Percentiles rank a stretch among this genome's conserved stretches.
phyloP scores from a whole-genome alignment of 2,888 invertebrate genomes.

The Dicyrtomina minuta region DNA sequence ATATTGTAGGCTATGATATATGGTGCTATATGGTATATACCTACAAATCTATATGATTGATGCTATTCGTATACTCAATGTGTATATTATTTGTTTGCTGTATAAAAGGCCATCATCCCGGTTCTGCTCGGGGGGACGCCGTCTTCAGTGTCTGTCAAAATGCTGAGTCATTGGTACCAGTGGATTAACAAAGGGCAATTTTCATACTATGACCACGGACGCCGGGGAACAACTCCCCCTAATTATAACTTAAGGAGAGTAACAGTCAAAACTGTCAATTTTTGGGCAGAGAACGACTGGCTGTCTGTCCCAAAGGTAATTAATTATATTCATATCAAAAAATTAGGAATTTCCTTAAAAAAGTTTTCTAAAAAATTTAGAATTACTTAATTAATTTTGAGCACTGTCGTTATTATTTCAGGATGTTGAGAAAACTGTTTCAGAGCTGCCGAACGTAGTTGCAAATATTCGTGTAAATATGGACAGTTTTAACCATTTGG shows the following conservation, averaged over 20 bases:
- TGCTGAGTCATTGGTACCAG: slow-evolving; percentile 34
- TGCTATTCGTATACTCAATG: not conserved
- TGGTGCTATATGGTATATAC: no score
- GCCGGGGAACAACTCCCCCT: slow-evolving; percentile 16
- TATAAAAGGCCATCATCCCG: slow-evolving; percentile 18
- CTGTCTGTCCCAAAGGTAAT: no score
- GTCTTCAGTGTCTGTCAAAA: slow-evolving; percentile 18
- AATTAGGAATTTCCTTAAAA: no score
- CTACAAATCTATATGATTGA: not conserved
- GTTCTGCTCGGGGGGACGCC: slow-evolving; percentile 34
- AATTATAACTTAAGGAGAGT: slow-evolving; percentile 29
- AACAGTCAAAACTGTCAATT: not conserved
- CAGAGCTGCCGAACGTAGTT: slow-evolving; percentile 17
- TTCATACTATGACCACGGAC: slow-evolving; percentile 55
- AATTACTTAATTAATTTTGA: not conserved
- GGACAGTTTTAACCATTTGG: slow-evolving; percentile 12
- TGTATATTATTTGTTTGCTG: not conserved
- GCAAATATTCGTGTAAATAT: not conserved
- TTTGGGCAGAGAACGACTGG: no score
- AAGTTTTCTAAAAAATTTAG: no score
- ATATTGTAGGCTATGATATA: no score
- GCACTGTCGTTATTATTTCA: no score
- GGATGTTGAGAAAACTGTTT: slow-evolving; percentile 9
- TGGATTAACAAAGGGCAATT: slow-evolving; percentile 47
- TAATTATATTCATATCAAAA: no score